These are phyloP conservation scores for Symphodus melops DNA, from an alignment of 2,113 vertebrate genomes.

Conservation along the genomic window DNA sequence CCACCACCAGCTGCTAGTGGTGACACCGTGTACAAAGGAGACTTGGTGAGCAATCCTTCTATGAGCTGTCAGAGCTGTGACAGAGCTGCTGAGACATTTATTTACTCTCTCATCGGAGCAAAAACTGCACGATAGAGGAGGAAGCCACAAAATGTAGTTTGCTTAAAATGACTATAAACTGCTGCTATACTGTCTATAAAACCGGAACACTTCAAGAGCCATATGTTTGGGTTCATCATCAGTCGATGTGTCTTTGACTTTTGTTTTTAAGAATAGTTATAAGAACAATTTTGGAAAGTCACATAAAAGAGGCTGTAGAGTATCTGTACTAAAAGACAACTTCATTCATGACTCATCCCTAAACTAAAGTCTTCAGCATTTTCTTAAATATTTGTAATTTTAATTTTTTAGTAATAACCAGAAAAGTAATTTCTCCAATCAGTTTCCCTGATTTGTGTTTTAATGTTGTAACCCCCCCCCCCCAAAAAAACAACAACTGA, in stretches of 20 bases:
- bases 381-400: too few relatives aligned
- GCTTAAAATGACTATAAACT: neutral
- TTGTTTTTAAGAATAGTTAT: too few relatives aligned
- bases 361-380: too few relatives aligned
- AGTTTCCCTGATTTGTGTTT: too few relatives aligned
- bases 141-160: neutral
- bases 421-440: too few relatives aligned
- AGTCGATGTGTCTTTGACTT: too few relatives aligned
- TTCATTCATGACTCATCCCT: neutral
- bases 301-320: neutral
- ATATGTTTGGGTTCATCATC: too few relatives aligned
- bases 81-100: constrained; percentile 68
- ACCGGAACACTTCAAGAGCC: too few relatives aligned
- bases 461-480: too few relatives aligned
- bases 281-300: too few relatives aligned
- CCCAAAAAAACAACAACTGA: too few relatives aligned
- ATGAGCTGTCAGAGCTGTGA: constrained; percentile 88
- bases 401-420: too few relatives aligned
- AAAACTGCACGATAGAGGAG: neutral
- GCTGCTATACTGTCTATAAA: neutral
- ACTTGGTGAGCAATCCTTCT: constrained; percentile 84
- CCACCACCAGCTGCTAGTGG: constrained; percentile 96
- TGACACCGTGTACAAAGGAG: constrained; percentile 89
- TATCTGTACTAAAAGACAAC: neutral
- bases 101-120: constrained; percentile 61